phyloP scores from a whole-genome alignment of 2,113 vertebrate genomes.

The Carollia perspicillata region DNA sequence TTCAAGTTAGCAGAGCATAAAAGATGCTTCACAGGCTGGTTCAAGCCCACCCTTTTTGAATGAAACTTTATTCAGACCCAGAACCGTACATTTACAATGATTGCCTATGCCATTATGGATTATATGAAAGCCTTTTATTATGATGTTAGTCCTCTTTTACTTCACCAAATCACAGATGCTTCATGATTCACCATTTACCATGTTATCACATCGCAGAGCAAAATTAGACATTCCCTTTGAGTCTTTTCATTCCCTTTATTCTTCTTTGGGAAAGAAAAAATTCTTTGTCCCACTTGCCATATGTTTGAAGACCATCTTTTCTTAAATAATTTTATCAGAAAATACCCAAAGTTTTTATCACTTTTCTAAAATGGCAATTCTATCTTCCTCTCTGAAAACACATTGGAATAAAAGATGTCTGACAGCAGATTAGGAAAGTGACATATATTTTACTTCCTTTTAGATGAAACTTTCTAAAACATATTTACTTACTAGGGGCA shows the following conservation, averaged over 20 bases:
- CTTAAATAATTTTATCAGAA: conserved; percentile 58
- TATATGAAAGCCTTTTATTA: not conserved
- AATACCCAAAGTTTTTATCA: conserved; percentile 55
- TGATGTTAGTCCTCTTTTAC: not conserved
- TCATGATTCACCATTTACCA: not conserved
- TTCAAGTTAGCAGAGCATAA: not conserved
- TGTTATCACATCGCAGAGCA: not conserved
- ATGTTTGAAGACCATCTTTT: conserved; percentile 42
- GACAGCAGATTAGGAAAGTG: conserved; percentile 74
- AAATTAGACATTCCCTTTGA: conserved; percentile 3
- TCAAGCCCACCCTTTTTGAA: not conserved
- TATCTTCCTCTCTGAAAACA: conserved; percentile 61
- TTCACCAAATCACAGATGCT: not conserved
- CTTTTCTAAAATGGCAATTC: conserved; percentile 62
- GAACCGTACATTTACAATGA: not conserved
- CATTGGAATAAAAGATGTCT: conserved; percentile 68
- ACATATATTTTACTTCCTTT: conserved; percentile 72
- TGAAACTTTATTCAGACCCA: not conserved
- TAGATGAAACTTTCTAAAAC: conserved; percentile 63
- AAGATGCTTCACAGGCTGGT: not conserved
- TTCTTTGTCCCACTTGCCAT: not conserved
- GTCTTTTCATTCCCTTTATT: not conserved
- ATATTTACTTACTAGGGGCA: conserved; percentile 64
- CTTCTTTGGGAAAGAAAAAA: not conserved
- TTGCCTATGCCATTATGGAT: not conserved